A percentile compares a stretch with the other conserved stretches of the same genome.
Conservation (phyloP, 2,888 invertebrate genomes). For the Parasteatoda lunata region DNA sequence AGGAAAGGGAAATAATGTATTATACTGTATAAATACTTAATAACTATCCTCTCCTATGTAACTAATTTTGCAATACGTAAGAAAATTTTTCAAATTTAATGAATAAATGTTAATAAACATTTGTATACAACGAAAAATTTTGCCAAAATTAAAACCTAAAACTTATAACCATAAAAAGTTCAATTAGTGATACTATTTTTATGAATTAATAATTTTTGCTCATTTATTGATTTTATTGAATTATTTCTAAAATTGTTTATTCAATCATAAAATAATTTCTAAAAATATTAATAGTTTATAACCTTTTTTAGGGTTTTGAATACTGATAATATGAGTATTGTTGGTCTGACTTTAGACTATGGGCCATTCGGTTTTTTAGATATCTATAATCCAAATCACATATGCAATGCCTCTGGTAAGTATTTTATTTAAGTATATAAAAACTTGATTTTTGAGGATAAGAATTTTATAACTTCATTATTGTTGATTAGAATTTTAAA, state of each 20-base stretch:
- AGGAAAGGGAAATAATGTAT: too few species aligned
- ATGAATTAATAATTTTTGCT: too few species aligned
- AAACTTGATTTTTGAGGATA: neutral
- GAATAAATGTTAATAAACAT: too few species aligned
- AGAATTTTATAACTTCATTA: neutral
- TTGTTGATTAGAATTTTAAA: too few species aligned
- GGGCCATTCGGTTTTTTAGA: slow-evolving; percentile 83
- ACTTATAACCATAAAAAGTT: too few species aligned
- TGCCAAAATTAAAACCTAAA: too few species aligned
- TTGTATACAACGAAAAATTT: too few species aligned
- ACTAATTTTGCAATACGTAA: too few species aligned
- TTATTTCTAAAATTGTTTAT: neutral
- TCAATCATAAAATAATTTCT: neutral
- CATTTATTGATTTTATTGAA: neutral
- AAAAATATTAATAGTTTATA: slow-evolving; percentile 4
- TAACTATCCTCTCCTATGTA: too few species aligned
- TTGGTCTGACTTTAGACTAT: slow-evolving; percentile 81
- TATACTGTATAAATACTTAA: too few species aligned
- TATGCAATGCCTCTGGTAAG: slow-evolving; percentile 80
- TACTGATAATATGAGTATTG: slow-evolving; percentile 80
- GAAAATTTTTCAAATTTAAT: too few species aligned
- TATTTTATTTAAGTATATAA: neutral
- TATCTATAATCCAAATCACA: slow-evolving; percentile 79
- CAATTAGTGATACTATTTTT: too few species aligned
- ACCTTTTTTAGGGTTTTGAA: slow-evolving; percentile 75